Percentiles rank a stretch among this genome's conserved stretches.
Conservation (phyloP, 2,113 vertebrate genomes). For the Melanocharis versteri region DNA sequence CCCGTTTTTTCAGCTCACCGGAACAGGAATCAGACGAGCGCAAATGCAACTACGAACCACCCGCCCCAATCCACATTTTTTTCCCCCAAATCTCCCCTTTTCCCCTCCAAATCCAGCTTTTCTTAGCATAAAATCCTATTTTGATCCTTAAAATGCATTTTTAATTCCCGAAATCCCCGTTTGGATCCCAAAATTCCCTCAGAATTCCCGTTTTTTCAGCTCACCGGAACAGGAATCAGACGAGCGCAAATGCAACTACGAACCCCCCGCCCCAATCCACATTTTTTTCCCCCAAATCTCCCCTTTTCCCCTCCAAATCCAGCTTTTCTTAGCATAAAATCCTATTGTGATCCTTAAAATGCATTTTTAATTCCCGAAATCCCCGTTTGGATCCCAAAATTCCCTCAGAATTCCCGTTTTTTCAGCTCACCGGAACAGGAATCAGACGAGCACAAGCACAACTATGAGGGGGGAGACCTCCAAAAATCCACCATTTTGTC, state of each 20-base stretch:
- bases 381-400: no score
- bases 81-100: no score
- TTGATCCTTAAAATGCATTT: not conserved
- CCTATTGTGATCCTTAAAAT: not conserved
- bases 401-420: no score
- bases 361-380: not conserved
- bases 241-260: not conserved
- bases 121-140: not conserved
- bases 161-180: not conserved
- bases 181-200: not conserved
- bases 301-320: not conserved
- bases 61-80: not conserved
- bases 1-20: not conserved
- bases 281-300: no score
- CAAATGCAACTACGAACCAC: not conserved
- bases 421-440: no score
- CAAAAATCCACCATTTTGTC: rapidly evolving
- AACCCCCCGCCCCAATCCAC: no score
- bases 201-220: not conserved
- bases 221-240: not conserved
- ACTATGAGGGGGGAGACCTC: no score
- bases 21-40: not conserved
- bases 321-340: not conserved
- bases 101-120: not conserved
- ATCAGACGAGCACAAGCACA: no score